A percentile compares a stretch with the other conserved stretches of the same genome.
These are phyloP conservation scores for Dusona sp. DNA, from an alignment of 2,888 invertebrate species.

Conservation along the genomic window DNA sequence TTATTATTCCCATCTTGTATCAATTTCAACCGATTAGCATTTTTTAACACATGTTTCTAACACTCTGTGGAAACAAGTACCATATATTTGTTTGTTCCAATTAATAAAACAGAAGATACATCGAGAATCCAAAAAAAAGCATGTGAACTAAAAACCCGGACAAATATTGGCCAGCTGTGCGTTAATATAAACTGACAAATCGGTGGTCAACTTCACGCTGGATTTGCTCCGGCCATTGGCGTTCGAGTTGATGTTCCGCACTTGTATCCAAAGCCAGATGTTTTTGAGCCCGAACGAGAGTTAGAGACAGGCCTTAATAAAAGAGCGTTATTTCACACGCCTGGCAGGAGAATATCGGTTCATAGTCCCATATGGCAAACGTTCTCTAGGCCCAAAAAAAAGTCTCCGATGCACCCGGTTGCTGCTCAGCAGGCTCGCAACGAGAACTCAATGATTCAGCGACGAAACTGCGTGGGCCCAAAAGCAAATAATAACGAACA, in stretches of 20 bases:
- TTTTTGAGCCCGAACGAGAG: slow-evolving; percentile 25
- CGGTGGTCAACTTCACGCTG: slow-evolving; percentile 27
- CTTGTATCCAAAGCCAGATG: slow-evolving; percentile 52
- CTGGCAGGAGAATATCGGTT: not conserved
- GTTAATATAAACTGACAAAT: slow-evolving; percentile 5
- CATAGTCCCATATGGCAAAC: slow-evolving; percentile 30
- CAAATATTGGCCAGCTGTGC: slow-evolving; percentile 4
- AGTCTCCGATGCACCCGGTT: slow-evolving; percentile 48
- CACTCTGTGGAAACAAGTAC: not conserved
- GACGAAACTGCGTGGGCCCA: slow-evolving; percentile 48
- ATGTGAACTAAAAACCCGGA: slow-evolving; percentile 13
- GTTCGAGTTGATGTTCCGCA: not conserved
- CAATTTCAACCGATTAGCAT: not conserved
- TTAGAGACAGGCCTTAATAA: slow-evolving; percentile 12
- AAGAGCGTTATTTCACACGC: slow-evolving; percentile 47
- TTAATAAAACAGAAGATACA: not conserved
- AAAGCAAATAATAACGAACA: slow-evolving; percentile 49
- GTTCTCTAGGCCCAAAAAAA: slow-evolving; percentile 39
- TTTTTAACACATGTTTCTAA: not conserved
- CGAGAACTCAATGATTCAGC: slow-evolving; percentile 29
- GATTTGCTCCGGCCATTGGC: not conserved
- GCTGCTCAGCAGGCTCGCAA: slow-evolving; percentile 30
- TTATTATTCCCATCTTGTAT: not conserved
- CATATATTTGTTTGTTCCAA: not conserved
- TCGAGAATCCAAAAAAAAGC: not conserved